Evolutionary conservation across 2,113 vertebrate genomes (phyloP).

Genomic region (Lophotis ruficrista): DNA sequence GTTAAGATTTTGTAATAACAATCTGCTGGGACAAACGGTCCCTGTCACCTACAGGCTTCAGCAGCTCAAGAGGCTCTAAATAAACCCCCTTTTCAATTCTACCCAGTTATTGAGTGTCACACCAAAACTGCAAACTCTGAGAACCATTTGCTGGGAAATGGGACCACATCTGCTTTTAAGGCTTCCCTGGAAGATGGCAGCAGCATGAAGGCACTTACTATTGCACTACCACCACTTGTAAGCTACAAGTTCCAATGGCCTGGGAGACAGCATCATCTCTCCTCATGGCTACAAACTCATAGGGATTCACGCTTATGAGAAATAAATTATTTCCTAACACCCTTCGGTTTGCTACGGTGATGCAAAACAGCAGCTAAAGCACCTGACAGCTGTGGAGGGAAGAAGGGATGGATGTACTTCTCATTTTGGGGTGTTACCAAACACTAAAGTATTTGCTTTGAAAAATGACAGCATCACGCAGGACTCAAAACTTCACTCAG

Average conservation of each 20-base stretch:
- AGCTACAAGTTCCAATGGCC: background rate
- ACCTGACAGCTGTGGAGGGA: conserved; percentile 39
- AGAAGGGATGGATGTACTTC: background rate
- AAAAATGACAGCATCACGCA: background rate
- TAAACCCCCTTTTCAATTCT: background rate
- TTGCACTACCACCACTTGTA: background rate
- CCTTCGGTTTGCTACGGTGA: background rate
- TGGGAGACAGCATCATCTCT: background rate
- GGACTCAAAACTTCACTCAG: background rate
- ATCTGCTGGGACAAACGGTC: background rate
- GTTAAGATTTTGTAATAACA: background rate
- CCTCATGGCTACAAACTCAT: background rate
- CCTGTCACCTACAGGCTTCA: background rate
- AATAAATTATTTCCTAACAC: background rate
- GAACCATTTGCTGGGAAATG: background rate
- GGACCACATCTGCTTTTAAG: background rate
- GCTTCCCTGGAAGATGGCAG: background rate
- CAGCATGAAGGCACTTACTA: background rate
- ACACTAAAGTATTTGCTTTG: conserved; percentile 31
- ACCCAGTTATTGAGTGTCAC: background rate
- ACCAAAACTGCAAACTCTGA: background rate
- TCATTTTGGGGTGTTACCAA: conserved; percentile 39
- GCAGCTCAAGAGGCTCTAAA: background rate
- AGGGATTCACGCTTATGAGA: background rate
- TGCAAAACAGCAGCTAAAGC: conserved; percentile 23